Base-by-base conservation (phyloP, 2,888 invertebrate species). In the Anarsia innoxiella region DNA sequence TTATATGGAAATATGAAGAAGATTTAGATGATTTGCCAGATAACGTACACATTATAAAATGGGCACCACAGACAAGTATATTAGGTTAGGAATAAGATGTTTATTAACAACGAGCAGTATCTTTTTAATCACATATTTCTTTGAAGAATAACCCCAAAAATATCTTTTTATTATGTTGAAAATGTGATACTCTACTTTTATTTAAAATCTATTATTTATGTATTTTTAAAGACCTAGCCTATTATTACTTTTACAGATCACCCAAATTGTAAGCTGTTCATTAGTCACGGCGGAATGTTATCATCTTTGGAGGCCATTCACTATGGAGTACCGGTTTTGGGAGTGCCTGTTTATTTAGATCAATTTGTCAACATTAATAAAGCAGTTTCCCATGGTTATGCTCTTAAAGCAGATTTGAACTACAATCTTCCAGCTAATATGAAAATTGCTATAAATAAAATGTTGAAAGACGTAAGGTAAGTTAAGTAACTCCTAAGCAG, bases 1-100 rank as follows among this genome's bases (percentile, higher is more conserved):
- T 73, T 3, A 33, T 74, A 14, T 70, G 66, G 69, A 71, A 66
- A 49, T 64, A 56, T 48, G 63, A 63, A 39, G 51, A 51, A 13
- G 38, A 42, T 1, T 34, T 58, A 31, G 44, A 48, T 2, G 47
- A 45, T 3, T 34, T 48, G 13, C 56, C 59, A 3, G 37, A 42
- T 12, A 71, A 72, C 45, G 58, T 73, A 0, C 49, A 52, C 23
- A 41, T 64, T 9, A 34, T 46, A 14, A 53, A 56, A 11, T 73
- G 67, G 58, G 39, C 56, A 10, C 56, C 63, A 1, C 60, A 63
- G 39, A 48, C 49, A 12, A 51, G 52, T 16, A 48, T 65, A 12
- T 40, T 62, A 12, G 55, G 60, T 54, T n/a, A 25, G 25, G 30
- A 4, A 2, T 15, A 5, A 4, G 19, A 19, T 19, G 3, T 19